These are phyloP conservation scores for Escarpia spicata DNA, from an alignment of 2,888 invertebrate genomes.

Conservation along the genomic window DNA sequence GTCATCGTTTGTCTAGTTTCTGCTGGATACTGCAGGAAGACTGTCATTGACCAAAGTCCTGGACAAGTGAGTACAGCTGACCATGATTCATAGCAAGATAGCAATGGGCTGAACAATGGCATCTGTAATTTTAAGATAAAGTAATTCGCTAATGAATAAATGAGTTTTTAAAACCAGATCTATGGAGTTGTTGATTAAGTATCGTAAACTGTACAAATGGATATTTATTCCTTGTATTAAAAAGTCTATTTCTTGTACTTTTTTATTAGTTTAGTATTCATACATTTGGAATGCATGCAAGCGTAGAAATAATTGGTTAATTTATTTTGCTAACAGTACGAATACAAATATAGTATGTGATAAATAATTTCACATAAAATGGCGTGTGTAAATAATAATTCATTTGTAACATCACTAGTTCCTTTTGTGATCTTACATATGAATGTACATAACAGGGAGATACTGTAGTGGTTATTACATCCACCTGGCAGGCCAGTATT, in stretches of 20 bases:
- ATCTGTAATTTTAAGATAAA: background rate
- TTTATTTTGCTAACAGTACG: background rate
- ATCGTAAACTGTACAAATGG: background rate
- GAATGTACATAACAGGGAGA: background rate
- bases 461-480: too few species aligned
- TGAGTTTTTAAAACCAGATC: background rate
- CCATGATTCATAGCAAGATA: background rate
- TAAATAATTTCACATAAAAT: background rate
- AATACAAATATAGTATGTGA: background rate
- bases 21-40: conserved; percentile 34
- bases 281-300: background rate
- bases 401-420: background rate
- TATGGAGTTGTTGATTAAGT: background rate
- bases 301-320: background rate
- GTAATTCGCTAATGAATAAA: too few species aligned
- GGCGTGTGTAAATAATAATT: background rate
- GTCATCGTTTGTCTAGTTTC: conserved; percentile 31
- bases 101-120: background rate
- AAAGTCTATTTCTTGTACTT: background rate
- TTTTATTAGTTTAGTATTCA: background rate
- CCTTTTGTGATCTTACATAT: background rate
- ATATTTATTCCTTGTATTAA: background rate
- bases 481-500: too few species aligned
- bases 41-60: conserved; percentile 37
- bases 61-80: conserved; percentile 35